Conservation (phyloP, 2,797 vertebrate genomes). For the Tragelaphus eurycerus region DNA sequence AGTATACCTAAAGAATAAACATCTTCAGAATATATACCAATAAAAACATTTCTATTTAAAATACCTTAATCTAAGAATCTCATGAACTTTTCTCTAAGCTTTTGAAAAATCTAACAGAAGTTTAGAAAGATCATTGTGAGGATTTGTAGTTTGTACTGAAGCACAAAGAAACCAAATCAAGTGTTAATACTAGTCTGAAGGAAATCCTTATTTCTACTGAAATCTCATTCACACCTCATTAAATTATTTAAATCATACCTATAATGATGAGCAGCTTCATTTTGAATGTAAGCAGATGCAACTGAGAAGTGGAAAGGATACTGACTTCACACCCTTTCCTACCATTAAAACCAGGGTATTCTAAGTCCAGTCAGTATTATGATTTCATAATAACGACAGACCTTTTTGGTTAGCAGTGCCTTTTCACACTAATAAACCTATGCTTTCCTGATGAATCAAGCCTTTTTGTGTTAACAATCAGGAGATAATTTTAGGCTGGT, state of each 20-base stretch:
- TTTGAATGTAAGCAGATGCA: background rate
- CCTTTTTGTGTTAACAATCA: background rate
- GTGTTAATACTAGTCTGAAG: background rate
- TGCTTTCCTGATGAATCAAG: background rate
- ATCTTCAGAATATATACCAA: background rate
- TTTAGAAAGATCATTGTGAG: slow-evolving; percentile 26
- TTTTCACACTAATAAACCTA: background rate
- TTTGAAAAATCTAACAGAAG: slow-evolving; percentile 36
- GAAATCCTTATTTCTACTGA: background rate
- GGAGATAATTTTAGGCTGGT: slow-evolving; percentile 6
- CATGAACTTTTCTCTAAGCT: slow-evolving; percentile 54
- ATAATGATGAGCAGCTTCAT: background rate
- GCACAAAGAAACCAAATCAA: background rate
- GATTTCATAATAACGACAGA: background rate
- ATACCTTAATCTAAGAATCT: slow-evolving; percentile 28
- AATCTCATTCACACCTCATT: background rate
- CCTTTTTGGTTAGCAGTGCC: background rate
- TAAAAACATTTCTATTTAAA: background rate
- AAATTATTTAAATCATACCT: background rate
- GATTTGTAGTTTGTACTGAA: background rate
- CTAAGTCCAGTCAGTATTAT: background rate
- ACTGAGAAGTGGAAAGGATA: background rate
- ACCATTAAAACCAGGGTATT: slow-evolving; percentile 11
- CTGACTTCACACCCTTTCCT: background rate
- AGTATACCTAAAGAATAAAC: background rate